These are phyloP conservation scores for Anser cygnoides DNA, from an alignment of 2,113 vertebrate genomes.

Conservation along the genomic window DNA sequence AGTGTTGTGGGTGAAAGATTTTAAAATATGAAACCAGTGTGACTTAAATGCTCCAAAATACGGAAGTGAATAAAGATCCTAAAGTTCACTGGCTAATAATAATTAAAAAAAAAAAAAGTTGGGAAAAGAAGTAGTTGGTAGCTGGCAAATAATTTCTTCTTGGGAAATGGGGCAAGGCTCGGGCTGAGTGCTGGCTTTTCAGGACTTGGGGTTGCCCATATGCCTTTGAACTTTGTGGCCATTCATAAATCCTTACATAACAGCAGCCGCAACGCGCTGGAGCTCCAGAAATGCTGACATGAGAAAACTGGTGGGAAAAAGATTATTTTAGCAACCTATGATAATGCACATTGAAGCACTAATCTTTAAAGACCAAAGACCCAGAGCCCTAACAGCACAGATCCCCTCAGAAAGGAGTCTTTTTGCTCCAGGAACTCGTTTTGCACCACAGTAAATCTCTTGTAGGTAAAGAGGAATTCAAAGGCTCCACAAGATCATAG, in stretches of 20 bases:
- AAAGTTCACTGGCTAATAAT: not conserved
- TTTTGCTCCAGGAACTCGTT: constrained; percentile 8
- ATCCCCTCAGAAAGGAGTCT: not conserved
- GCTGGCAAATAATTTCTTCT: not conserved
- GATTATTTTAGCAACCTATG: not conserved
- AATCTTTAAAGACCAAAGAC: not conserved
- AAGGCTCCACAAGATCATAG: not conserved
- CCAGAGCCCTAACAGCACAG: not conserved
- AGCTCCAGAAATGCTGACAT: constrained; percentile 51
- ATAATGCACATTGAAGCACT: constrained; percentile 2
- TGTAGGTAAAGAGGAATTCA: not conserved
- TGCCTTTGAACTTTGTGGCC: constrained; percentile 55
- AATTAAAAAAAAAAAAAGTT: not conserved
- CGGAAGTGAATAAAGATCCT: constrained; percentile 33
- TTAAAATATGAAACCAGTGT: not conserved
- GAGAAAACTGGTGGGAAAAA: constrained; percentile 47
- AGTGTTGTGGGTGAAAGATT: constrained; percentile 29
- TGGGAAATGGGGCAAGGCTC: not conserved
- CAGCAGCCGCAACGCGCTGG: not conserved
- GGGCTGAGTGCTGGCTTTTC: constrained; percentile 40
- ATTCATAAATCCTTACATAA: constrained; percentile 38
- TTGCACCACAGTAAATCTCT: not conserved
- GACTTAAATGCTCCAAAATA: not conserved
- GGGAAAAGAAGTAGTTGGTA: constrained; percentile 9
- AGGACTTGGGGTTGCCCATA: constrained; percentile 5